Base-by-base conservation (phyloP, 2,888 invertebrate genomes). In the Drosophila borealis region DNA sequence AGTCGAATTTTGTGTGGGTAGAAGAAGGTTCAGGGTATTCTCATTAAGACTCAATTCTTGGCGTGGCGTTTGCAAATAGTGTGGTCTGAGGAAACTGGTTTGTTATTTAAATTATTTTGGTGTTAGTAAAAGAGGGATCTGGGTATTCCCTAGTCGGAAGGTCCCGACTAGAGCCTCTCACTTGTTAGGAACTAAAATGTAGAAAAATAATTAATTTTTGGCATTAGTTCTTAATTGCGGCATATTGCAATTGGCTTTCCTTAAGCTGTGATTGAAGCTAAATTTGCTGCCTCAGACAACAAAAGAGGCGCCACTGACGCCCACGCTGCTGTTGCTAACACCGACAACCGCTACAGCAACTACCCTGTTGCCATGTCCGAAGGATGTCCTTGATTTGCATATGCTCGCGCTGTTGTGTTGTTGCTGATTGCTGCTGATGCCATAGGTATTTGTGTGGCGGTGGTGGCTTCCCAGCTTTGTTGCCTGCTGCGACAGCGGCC, bases 381-480 rank as follows among this genome's bases (percentile, higher is more conserved):
- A 92, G 36, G 91, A 91, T 68, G 57, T 89, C 88, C 67, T 92
- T 92, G 65, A 92, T 89, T 84, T 92, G 92, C 89, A 92, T 91
- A 79, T 92, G 92, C 61, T 92, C 90, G 14, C 89, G 91, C 59
- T 78, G 84, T 1, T 74, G 87, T 46, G 80, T 0, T 89, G 90
- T 3, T 90, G 91, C 2, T 91, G 91, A 25, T 42, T 88, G 62
- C 3, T 79, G 77, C 11, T 88, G 78, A 74, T 90, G 72, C 88
- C 88, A 51, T 90, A 91, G 59, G 89, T 83, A 93, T 46, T 93
- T 93, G 79, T 94, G 96, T 89, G 96, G 96, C 21, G 90, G 90
- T 45, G 85, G 90, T 89, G 95, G 94, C 89, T 96, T 96, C 0
- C 63, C 45, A 5, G 96, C 95, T 78, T 96, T 96, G 1, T 96